Evolutionary conservation across 2,797 vertebrate genomes (phyloP).

Genomic region (Psittacula echo): DNA sequence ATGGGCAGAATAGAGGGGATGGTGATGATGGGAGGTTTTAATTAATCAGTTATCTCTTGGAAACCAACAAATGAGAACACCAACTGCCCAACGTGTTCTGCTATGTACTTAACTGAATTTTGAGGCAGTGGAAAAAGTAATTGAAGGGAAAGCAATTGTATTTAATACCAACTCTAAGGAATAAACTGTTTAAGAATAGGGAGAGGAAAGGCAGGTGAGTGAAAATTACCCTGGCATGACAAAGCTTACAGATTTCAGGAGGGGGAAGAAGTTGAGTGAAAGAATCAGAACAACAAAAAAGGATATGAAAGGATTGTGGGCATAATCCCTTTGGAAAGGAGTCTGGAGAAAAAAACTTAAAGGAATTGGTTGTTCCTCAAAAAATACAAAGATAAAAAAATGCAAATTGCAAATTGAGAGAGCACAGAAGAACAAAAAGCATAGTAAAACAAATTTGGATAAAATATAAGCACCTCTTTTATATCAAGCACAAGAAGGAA

Average conservation of each 20-base stretch:
- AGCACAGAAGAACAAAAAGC: background rate
- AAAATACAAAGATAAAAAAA: background rate
- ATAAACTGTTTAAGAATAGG: background rate
- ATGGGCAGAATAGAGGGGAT: background rate
- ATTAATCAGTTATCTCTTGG: background rate
- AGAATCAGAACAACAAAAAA: background rate
- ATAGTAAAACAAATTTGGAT: background rate
- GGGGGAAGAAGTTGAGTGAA: background rate
- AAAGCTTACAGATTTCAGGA: background rate
- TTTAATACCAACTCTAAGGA: background rate
- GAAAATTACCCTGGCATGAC: background rate
- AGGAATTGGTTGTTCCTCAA: background rate
- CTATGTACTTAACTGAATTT: background rate
- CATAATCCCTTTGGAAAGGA: background rate
- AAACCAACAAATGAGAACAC: background rate
- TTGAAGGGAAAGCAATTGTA: background rate
- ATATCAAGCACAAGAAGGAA: background rate
- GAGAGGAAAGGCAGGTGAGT: background rate
- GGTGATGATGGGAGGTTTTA: background rate
- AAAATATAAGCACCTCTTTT: background rate
- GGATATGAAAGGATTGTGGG: background rate
- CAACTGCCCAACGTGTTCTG: background rate
- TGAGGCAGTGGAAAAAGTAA: background rate
- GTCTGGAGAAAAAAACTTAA: background rate
- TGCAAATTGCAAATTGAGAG: background rate